Evolutionary conservation across 2,113 vertebrate genomes (phyloP), one percentile per base, ranked within the genome.

Genomic region (Daboia siamensis): DNA sequence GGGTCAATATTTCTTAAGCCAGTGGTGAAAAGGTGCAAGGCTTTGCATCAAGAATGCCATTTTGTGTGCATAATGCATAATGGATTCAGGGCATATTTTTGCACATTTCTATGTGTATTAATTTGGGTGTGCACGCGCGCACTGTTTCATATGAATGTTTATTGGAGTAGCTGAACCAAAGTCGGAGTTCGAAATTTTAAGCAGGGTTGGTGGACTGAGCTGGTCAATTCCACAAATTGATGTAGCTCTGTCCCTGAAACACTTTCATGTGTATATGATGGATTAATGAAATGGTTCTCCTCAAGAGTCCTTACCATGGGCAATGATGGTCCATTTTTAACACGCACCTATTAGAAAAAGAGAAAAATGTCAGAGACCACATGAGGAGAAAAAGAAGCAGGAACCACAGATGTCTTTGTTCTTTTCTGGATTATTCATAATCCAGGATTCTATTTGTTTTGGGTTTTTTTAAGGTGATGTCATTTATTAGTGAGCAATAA

Each of bases 251-350:
- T 15, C 74, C 94, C 80, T 13, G 52, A 56, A 52, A 87, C 12
- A 52, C 24, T 87, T 54, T 20, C 26, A 64, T 57, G 80, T 12
- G 74, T 29, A 59, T n/a, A 86, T 33, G 1, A 13, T 24, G 20
- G 64, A 80, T 54, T 90, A 23, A 23, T 23, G 64, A 33, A 94
- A 91, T 52, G 2, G 2, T 85, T 2, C 89, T 51, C 23, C 11
- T n/a, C 46, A 94, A 52, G 29, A 56, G n/a, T n/a, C 91, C 98
- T 93, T 97, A 99, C 99, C 99, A 99, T 0, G 99, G 99, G 91
- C 99, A 99, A 93, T 99, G 99, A 97, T 99, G 99, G 97, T 99
- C 99, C 99, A 99, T 99, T 97, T 99, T 99, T 95, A 99, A 97
- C 92, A 99, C 98, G 86, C 99, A 99, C 91, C 99, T 99, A 96